Base-by-base conservation (phyloP, 2,797 vertebrate genomes). In the Natrix natrix region DNA sequence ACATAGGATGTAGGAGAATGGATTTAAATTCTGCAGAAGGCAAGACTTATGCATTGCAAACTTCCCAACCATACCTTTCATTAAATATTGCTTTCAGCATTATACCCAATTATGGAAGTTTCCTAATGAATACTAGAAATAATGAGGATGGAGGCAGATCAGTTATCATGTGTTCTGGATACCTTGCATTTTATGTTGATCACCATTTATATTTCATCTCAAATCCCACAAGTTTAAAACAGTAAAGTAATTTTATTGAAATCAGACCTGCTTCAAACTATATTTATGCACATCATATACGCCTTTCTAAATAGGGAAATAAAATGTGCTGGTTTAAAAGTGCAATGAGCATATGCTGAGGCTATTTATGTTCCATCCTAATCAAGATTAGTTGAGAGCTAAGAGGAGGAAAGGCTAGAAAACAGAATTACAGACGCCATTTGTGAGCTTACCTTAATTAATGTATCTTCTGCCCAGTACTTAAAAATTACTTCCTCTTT, bases 231-330 rank as follows among this genome's bases (percentile, higher is more conserved):
- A 92, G 37, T 92, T 92, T 88, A 92, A 88, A 59, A 14, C 94
- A 91, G 95, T 95, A 94, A 93, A 91, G 87, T 2, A 91, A 0
- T 87, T 94, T 88, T 83, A 74, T 91, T 96, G 94, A 96, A 96
- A 96, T 93, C 94, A 87, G 96, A 94, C 95, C 92, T 94, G 92
- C 94, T 95, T 93, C 94, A 94, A 95, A 95, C 95, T 93, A 92
- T 86, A 95, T 95, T 92, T 93, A 95, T 94, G 57, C 56, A 94
- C 91, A 95, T 92, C 94, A 94, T 94, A 93, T 93, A 93, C 93
- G 91, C 93, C 86, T 90, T 96, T 95, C 92, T 90, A 92, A 92
- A 93, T 93, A 94, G 60, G 55, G 32, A 66, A 92, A 43, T n/a
- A 92, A 92, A 92, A 32, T 90, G 74, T 93, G 94, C 57, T 16